A percentile compares a stretch with the other conserved stretches of the same genome.
phyloP scores from a whole-genome alignment of 2,888 invertebrate genomes.

The Cancer borealis region DNA sequence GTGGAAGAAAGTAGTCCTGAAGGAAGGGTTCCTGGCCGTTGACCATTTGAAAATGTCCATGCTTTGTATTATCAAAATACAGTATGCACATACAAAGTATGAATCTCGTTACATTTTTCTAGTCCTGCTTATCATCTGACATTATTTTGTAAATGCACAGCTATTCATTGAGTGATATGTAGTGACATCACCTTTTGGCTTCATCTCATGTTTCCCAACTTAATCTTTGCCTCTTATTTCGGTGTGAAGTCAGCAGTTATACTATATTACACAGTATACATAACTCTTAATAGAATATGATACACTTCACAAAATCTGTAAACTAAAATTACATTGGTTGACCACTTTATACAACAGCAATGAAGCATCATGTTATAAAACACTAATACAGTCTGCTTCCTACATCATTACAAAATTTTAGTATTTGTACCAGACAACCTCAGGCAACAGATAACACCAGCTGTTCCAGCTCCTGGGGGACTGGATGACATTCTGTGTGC shows the following conservation, averaged over 20 bases:
- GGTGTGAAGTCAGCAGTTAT: not conserved
- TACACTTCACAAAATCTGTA: not conserved
- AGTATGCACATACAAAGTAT: not conserved
- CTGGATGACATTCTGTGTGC: constrained; percentile 3
- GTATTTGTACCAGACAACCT: constrained; percentile 33
- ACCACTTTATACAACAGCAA: constrained; percentile 6
- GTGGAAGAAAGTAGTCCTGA: not conserved
- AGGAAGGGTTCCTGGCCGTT: not conserved
- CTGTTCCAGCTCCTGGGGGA: constrained; percentile 9
- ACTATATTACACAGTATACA: not conserved
- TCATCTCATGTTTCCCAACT: not conserved
- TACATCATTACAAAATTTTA: constrained; percentile 25
- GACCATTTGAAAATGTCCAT: not conserved
- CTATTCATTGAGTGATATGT: constrained; percentile 4
- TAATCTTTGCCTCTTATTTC: not conserved
- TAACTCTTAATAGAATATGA: not conserved
- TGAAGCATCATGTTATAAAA: constrained; percentile 24
- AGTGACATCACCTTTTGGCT: not conserved
- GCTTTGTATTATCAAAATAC: not conserved
- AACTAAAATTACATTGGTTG: constrained; percentile 12
- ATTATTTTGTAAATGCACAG: not conserved
- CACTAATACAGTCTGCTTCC: constrained; percentile 3
- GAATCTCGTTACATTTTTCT: not conserved
- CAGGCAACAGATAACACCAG: constrained; percentile 23
- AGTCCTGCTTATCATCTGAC: too few relatives aligned